Evolutionary conservation across 2,888 invertebrate species (phyloP).

Genomic region (Pseudococcus jackbeardsleyi): DNA sequence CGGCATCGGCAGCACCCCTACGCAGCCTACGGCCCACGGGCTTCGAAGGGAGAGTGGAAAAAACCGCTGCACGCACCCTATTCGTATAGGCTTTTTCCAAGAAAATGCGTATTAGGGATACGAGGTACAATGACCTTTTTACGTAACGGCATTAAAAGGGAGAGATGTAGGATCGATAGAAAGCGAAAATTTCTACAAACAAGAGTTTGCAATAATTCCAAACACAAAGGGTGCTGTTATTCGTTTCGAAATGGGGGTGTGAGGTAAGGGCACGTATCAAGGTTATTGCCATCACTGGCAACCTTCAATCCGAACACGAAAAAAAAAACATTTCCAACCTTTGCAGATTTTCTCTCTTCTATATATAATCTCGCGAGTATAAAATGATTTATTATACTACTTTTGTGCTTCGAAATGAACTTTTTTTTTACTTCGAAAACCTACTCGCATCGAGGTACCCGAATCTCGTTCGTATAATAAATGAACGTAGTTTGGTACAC

Average conservation of each 20-base stretch:
- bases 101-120: constrained; percentile 60
- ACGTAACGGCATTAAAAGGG: constrained; percentile 58
- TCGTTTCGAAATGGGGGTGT: background rate
- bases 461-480: background rate
- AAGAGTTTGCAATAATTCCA: constrained; percentile 59
- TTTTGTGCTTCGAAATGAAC: constrained; percentile 16
- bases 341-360: constrained; percentile 28
- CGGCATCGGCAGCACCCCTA: background rate
- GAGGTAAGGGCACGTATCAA: constrained; percentile 50
- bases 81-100: constrained; percentile 18
- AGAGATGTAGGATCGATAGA: constrained; percentile 57
- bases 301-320: constrained; percentile 48
- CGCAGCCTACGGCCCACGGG: background rate
- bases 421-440: constrained; percentile 1
- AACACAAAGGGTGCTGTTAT: constrained; percentile 55
- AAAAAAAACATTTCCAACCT: constrained; percentile 43
- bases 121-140: constrained; percentile 60
- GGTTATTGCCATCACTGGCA: constrained; percentile 63
- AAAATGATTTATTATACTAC: constrained; percentile 45
- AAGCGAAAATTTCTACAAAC: constrained; percentile 61
- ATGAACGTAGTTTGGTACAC: background rate
- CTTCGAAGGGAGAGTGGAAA: background rate
- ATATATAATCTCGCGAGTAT: constrained; percentile 45
- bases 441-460: background rate
- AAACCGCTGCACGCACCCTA: constrained; percentile 49